These are phyloP conservation scores for Gracilinanus agilis DNA, from an alignment of 2,113 vertebrate genomes.

Conservation along the genomic window DNA sequence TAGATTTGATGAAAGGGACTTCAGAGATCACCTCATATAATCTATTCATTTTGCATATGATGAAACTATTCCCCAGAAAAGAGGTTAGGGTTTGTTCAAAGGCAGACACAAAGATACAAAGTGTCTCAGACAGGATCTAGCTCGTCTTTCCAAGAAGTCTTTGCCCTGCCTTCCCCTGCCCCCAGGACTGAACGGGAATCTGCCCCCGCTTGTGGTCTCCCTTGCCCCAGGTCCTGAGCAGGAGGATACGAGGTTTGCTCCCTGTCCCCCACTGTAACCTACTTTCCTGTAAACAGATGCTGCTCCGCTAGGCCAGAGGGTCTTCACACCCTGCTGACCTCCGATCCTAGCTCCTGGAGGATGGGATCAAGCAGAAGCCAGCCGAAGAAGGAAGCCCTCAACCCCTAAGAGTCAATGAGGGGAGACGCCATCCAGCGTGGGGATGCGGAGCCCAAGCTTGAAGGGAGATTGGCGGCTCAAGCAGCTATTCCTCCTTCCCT, in stretches of 20 bases:
- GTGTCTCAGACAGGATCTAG: too few species aligned
- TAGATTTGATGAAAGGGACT: background rate
- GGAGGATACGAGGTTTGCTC: too few species aligned
- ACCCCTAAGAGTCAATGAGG: background rate
- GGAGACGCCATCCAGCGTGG: too few species aligned
- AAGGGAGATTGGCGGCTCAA: too few species aligned
- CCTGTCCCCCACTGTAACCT: too few species aligned
- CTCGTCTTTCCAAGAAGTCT: too few species aligned
- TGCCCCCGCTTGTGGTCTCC: background rate
- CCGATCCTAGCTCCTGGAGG: background rate
- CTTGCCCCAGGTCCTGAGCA: background rate
- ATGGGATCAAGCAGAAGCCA: background rate
- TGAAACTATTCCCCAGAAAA: background rate
- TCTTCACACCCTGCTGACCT: too few species aligned
- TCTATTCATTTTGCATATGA: background rate
- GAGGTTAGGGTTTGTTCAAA: background rate
- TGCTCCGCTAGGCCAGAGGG: too few species aligned
- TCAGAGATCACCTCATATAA: background rate
- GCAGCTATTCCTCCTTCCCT: background rate
- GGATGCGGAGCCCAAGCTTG: too few species aligned
- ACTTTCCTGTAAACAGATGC: too few species aligned
- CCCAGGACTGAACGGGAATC: background rate
- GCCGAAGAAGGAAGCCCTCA: too few species aligned
- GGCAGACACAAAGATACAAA: background rate
- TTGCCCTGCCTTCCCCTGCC: too few species aligned